Percentiles rank a stretch among this genome's conserved stretches.
phyloP scores from a whole-genome alignment of 2,113 vertebrate genomes.

The Cryptomyrus ogoouensis region DNA sequence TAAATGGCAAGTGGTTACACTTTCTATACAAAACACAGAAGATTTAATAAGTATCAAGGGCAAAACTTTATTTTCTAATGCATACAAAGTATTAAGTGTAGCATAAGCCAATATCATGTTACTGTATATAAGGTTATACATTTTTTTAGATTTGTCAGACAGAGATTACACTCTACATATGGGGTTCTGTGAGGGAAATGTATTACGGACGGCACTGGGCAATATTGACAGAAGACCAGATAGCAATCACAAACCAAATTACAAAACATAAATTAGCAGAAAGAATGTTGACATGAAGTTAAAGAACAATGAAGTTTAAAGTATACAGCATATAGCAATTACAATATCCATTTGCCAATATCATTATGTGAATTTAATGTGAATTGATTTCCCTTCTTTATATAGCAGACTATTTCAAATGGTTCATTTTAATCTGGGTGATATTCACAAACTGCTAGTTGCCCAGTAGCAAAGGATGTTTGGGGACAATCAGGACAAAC shows the following conservation, averaged over 20 bases:
- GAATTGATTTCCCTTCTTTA: background rate
- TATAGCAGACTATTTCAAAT: background rate
- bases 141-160: background rate
- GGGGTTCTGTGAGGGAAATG: background rate
- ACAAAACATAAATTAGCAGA: background rate
- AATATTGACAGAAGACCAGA: background rate
- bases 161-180: background rate
- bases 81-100: background rate
- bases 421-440: background rate
- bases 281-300: background rate
- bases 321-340: background rate
- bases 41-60: background rate
- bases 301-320: background rate
- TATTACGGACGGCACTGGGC: background rate
- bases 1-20: background rate
- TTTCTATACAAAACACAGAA: background rate
- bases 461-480: background rate
- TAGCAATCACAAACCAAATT: background rate
- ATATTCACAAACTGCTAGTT: background rate
- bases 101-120: background rate
- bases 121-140: background rate
- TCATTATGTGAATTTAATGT: background rate
- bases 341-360: background rate
- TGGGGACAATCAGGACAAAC: background rate
- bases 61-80: background rate